These are phyloP conservation scores for Thamnophis sirtalis DNA, from an alignment of 2,113 vertebrate genomes.

Conservation along the genomic window DNA sequence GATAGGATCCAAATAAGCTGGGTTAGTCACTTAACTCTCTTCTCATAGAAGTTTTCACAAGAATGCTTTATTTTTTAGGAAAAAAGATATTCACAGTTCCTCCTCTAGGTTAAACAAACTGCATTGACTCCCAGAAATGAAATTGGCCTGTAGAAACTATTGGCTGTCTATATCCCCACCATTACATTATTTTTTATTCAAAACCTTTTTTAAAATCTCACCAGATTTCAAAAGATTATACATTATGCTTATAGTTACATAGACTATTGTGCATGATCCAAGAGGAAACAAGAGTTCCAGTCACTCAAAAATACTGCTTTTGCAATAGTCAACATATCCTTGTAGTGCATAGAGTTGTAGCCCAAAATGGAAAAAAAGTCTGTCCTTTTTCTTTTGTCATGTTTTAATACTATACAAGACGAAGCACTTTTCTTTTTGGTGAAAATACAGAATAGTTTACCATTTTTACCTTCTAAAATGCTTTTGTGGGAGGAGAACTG, in stretches of 20 bases:
- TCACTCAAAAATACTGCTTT: not conserved
- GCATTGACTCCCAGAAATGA: not conserved
- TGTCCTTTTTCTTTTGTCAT: not conserved
- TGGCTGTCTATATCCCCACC: not conserved
- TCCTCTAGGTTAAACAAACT: not conserved
- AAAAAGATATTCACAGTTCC: not conserved
- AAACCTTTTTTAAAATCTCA: not conserved
- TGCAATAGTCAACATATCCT: not conserved
- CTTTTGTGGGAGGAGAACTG: not conserved
- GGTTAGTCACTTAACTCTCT: not conserved
- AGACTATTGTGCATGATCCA: not conserved
- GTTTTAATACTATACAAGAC: not conserved
- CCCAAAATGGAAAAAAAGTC: not conserved
- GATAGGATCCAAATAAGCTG: conserved; percentile 18
- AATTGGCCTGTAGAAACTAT: not conserved
- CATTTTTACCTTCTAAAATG: not conserved
- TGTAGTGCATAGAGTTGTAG: not conserved
- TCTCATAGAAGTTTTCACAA: not conserved
- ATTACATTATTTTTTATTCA: not conserved
- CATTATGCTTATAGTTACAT: not conserved
- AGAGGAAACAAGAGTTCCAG: not conserved
- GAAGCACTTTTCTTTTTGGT: not conserved
- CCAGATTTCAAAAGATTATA: not conserved
- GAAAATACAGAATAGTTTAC: not conserved
- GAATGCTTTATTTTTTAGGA: not conserved